Evolutionary conservation across 2,113 vertebrate species (phyloP).

Genomic region (Periophthalmus modestus): DNA sequence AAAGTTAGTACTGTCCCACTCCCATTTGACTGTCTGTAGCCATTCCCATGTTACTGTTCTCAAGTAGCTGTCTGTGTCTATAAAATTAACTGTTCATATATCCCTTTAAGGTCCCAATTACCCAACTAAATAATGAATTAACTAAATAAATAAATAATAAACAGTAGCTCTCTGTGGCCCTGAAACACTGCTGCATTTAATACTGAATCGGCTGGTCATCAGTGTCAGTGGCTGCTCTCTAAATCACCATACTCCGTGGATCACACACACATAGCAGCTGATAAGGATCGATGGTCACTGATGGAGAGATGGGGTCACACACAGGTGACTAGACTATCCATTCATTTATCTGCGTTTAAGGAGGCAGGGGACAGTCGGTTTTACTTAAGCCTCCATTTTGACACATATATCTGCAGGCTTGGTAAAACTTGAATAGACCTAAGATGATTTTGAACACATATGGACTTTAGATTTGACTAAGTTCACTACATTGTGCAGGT

Average conservation of each 20-base stretch:
- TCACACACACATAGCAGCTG: conserved; percentile 16
- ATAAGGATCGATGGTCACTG: conserved; percentile 50
- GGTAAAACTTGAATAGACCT: background rate
- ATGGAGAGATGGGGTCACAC: conserved; percentile 47
- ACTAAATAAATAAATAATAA: background rate
- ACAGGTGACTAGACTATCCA: conserved; percentile 53
- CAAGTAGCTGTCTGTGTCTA: too few relatives aligned
- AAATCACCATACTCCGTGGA: conserved; percentile 21
- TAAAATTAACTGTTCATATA: too few relatives aligned
- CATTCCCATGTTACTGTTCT: too few relatives aligned
- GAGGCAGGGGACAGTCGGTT: background rate
- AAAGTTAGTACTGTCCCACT: too few relatives aligned
- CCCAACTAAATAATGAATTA: too few relatives aligned
- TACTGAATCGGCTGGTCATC: conserved; percentile 54
- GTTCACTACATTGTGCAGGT: too few relatives aligned
- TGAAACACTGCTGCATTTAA: conserved; percentile 34
- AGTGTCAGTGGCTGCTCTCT: conserved; percentile 37
- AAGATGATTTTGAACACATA: background rate
- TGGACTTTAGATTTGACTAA: too few relatives aligned
- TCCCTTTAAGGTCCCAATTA: too few relatives aligned
- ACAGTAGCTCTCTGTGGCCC: conserved; percentile 23
- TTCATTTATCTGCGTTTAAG: conserved; percentile 26
- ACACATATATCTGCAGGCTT: background rate
- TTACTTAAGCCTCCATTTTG: background rate
- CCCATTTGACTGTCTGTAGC: too few relatives aligned